Conservation (phyloP, 2,797 vertebrate species). For the Rhinella marina region DNA sequence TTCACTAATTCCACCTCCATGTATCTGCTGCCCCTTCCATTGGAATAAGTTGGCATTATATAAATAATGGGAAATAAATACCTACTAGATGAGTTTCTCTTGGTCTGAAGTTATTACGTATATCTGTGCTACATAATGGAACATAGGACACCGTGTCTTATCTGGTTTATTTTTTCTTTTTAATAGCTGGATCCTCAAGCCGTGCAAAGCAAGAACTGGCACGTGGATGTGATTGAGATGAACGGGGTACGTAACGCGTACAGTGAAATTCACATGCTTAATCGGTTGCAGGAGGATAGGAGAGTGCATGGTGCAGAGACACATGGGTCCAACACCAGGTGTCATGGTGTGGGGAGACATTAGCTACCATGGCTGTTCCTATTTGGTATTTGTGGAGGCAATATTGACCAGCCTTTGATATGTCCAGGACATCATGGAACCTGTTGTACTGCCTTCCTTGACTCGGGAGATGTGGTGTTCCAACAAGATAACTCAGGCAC, state of each 20-base stretch:
- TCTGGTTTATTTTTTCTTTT: neutral
- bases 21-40: neutral
- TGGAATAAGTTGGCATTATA: neutral
- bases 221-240: slow-evolving; percentile 97
- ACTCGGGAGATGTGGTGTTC: too few species aligned
- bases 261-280: neutral
- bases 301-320: too few species aligned
- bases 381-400: too few species aligned
- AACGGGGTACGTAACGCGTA: slow-evolving; percentile 85
- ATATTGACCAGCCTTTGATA: too few species aligned
- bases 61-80: neutral
- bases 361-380: too few species aligned
- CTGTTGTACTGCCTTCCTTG: too few species aligned
- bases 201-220: slow-evolving; percentile 97
- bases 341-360: too few species aligned
- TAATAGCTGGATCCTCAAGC: slow-evolving; percentile 93
- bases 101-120: neutral
- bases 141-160: neutral
- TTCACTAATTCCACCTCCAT: neutral
- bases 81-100: neutral
- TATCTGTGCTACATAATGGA: neutral
- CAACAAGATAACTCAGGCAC: too few species aligned
- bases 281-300: too few species aligned
- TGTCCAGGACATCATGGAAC: too few species aligned
- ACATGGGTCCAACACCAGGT: too few species aligned